phyloP scores from a whole-genome alignment of 2,797 vertebrate species.

The Brotula barbata region DNA sequence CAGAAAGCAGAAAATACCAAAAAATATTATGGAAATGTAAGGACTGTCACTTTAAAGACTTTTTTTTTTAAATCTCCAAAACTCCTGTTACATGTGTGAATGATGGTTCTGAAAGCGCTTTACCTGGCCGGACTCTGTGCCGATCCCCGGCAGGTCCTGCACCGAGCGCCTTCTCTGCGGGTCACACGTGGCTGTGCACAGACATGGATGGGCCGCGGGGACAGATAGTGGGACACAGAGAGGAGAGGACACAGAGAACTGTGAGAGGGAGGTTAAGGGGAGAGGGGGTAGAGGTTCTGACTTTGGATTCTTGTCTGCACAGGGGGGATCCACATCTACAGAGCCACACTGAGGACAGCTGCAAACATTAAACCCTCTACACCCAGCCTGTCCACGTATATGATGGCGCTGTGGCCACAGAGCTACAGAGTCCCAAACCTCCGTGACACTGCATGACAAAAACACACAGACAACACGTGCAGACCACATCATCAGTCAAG shows the following conservation, averaged over 20 bases:
- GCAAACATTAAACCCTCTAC: conserved; percentile 80
- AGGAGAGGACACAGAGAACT: conserved; percentile 50
- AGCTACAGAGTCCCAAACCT: too few relatives aligned
- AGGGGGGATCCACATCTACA: conserved; percentile 41
- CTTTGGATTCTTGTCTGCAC: conserved; percentile 33
- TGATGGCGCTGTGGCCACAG: conserved; percentile 59
- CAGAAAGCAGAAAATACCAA: too few relatives aligned
- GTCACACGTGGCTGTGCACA: conserved; percentile 84
- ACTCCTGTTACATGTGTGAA: too few relatives aligned
- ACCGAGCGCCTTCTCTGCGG: conserved; percentile 94
- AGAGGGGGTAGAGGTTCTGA: conserved; percentile 21
- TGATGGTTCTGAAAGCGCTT: conserved; percentile 15
- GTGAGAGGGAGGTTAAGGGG: conserved; percentile 53
- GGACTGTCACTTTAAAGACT: too few relatives aligned
- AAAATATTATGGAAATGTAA: too few relatives aligned
- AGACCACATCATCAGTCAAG: too few relatives aligned
- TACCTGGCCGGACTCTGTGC: conserved; percentile 94
- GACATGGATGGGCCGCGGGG: conserved; percentile 35
- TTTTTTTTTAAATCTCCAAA: too few relatives aligned
- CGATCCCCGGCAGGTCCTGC: conserved; percentile 91
- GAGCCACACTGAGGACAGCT: conserved; percentile 72
- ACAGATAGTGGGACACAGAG: conserved; percentile 57
- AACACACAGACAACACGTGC: conserved; percentile 32
- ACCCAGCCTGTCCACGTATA: conserved; percentile 70
- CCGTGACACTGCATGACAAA: conserved; percentile 25